phyloP scores from a whole-genome alignment of 2,888 invertebrate genomes.

The Drosophila falleni region DNA sequence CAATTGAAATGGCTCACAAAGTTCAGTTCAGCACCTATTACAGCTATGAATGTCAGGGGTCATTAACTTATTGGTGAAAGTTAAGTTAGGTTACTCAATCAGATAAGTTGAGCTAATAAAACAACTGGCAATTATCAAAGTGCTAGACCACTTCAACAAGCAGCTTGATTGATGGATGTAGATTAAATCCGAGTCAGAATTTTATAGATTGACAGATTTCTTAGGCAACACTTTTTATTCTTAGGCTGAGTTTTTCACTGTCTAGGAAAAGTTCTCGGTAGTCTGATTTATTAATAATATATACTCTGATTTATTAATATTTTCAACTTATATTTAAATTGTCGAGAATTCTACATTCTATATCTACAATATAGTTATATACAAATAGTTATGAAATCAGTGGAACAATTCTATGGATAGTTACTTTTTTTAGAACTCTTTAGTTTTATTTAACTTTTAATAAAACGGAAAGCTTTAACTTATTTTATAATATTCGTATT shows the following conservation, averaged over 20 bases:
- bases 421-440: not conserved
- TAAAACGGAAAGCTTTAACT: not conserved
- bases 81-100: constrained; percentile 26
- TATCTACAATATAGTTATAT: no score
- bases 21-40: constrained; percentile 40
- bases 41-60: constrained; percentile 36
- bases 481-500: not conserved
- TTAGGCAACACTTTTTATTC: not conserved
- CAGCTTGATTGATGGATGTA: constrained; percentile 19
- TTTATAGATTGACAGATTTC: not conserved
- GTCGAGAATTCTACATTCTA: no score
- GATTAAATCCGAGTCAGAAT: not conserved
- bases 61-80: constrained; percentile 38
- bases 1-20: constrained; percentile 39
- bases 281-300: no score
- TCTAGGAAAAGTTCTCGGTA: no score
- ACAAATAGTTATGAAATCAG: no score
- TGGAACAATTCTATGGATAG: not conserved
- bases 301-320: no score
- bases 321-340: no score
- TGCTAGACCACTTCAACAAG: constrained; percentile 15
- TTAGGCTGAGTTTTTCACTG: no score
- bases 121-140: constrained; percentile 28
- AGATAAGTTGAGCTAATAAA: constrained; percentile 28
- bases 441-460: not conserved